Evolutionary conservation across 2,113 vertebrate genomes (phyloP), one percentile per base, ranked within the genome.

Genomic region (Tetrax tetrax): DNA sequence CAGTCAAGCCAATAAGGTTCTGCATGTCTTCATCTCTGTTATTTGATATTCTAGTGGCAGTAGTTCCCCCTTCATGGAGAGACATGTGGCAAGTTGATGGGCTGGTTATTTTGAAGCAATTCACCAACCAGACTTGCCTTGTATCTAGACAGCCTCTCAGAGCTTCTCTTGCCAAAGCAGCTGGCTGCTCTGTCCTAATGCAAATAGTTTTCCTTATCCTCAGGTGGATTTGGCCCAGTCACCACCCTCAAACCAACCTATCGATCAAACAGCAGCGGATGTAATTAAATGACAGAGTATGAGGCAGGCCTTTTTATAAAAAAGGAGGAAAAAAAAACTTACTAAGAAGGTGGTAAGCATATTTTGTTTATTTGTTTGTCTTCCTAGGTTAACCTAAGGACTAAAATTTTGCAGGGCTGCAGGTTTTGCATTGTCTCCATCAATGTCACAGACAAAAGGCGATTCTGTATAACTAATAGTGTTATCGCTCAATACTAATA

Each of bases 21-120:
- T 81, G 24, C 16, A 43, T 2, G 15, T 63, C 24, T 54, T 59
- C 61, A 31, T 13, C 7, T 60, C 31, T 13, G 2, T 48, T 59
- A 38, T 7, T 71, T 57, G 25, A 37, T 37, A 10, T 80, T 68
- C 37, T 61, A 10, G 4, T 6, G 19, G 38, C 12, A 38, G 28
- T 9, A 43, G 9, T 5, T 82, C 24, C 54, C 41, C n/a, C n/a
- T 57, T 74, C 59, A 59, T 0, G 4, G 24, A 61, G 43, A 56
- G 2, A n/a, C 0, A 2, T 0, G 1, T 2, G 8, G 43, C 47
- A 88, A 33, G 51, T 4, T 41, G 59, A 72, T 11, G 7, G 15
- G 12, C 18, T n/a, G 45, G 33, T 19, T 86, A 61, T 29, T 93
- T 27, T 69, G 51, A 77, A 70, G 54, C 28, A 80, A 66, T 81